These are phyloP conservation scores for Xyliphius kryptos DNA, from an alignment of 2,113 vertebrate species.

Conservation along the genomic window DNA sequence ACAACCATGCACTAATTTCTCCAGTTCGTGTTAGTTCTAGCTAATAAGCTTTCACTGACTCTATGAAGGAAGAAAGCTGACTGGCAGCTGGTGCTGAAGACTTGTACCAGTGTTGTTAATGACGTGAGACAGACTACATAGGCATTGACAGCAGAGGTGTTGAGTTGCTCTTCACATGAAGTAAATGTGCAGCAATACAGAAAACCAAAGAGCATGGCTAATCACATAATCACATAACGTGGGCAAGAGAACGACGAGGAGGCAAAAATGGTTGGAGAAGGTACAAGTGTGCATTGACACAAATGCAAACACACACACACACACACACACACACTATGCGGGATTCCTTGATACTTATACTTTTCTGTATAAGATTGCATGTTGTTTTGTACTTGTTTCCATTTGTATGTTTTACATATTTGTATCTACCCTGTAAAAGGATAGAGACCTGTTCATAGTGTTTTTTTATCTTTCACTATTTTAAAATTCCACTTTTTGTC, in stretches of 20 bases:
- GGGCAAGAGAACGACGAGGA: conserved; percentile 29
- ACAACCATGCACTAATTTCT: conserved; percentile 38
- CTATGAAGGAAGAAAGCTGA: conserved; percentile 31
- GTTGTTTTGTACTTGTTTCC: too few species aligned
- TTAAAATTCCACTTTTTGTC: too few species aligned
- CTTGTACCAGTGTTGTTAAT: conserved; percentile 29
- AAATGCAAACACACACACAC: too few species aligned
- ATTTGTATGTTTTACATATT: too few species aligned
- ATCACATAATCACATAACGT: conserved; percentile 36
- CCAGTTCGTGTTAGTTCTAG: conserved; percentile 41
- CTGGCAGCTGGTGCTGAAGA: conserved; percentile 29
- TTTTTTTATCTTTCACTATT: too few species aligned
- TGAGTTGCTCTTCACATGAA: conserved; percentile 30
- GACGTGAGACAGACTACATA: conserved; percentile 15
- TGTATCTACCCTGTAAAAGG: too few species aligned
- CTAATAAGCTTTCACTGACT: conserved; percentile 40
- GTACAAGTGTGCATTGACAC: conserved; percentile 7
- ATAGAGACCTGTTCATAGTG: too few species aligned
- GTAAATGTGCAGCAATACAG: conserved; percentile 27
- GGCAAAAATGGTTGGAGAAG: conserved; percentile 19
- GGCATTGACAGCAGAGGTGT: conserved; percentile 29
- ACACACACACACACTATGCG: too few species aligned
- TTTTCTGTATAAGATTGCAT: too few species aligned
- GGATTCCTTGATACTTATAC: too few species aligned
- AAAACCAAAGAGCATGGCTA: conserved; percentile 35